A percentile compares a stretch with the other conserved stretches of the same genome.
Conservation (phyloP, 2,797 vertebrate genomes). For the Odontamblyopus rebecca region DNA sequence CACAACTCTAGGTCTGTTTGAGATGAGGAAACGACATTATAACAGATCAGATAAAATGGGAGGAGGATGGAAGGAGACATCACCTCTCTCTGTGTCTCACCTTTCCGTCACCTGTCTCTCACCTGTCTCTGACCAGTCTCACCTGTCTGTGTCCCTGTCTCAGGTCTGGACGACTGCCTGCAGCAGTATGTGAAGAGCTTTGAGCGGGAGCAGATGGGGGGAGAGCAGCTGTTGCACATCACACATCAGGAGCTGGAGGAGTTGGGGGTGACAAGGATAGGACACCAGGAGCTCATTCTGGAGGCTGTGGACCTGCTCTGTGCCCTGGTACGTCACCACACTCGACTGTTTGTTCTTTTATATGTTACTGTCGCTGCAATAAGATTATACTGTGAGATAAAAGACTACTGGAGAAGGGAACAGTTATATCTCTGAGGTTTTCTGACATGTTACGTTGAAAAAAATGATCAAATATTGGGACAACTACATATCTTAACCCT, state of each 20-base stretch:
- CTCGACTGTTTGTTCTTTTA: background rate
- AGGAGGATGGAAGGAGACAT: too few species aligned
- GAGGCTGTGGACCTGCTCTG: constrained; percentile 98
- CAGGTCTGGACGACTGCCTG: constrained; percentile 97
- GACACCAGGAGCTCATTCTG: constrained; percentile 97
- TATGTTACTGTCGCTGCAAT: background rate
- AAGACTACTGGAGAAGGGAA: background rate
- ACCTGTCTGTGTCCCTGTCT: background rate
- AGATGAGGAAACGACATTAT: too few species aligned
- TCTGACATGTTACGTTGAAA: too few species aligned
- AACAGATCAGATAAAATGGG: too few species aligned
- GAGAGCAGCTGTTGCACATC: constrained; percentile 95
- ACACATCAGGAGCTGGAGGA: constrained; percentile 99
- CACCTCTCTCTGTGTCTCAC: too few species aligned
- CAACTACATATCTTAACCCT: background rate
- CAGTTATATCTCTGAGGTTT: too few species aligned
- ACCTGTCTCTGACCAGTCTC: background rate
- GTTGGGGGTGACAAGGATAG: constrained; percentile 94
- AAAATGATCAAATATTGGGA: too few species aligned
- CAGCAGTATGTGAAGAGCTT: constrained; percentile 98
- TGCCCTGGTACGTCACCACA: constrained; percentile 86
- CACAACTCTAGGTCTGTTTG: too few species aligned
- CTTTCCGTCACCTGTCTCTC: background rate
- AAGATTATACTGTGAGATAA: background rate
- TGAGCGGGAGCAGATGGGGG: constrained; percentile 95